phyloP scores from a whole-genome alignment of 2,888 invertebrate genomes.

The Cheiracanthium punctorium region DNA sequence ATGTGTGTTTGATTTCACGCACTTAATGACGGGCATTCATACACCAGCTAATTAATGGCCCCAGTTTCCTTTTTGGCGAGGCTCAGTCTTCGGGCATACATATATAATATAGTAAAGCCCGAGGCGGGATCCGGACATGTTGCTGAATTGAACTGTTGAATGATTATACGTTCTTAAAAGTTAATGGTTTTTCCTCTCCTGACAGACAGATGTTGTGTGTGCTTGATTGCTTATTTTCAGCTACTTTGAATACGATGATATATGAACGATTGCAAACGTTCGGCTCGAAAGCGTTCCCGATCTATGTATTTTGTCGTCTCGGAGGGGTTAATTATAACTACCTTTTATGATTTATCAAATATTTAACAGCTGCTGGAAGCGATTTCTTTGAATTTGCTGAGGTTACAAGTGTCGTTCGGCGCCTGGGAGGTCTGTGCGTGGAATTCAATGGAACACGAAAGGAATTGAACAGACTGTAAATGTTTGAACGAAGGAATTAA shows the following conservation, averaged over 20 bases:
- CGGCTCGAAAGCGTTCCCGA: neutral
- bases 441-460: no score
- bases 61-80: neutral
- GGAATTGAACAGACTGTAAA: no score
- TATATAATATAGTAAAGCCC: no score
- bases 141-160: neutral
- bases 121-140: neutral
- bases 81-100: neutral
- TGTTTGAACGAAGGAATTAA: no score
- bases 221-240: neutral
- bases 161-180: neutral
- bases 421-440: neutral
- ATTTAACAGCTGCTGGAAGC: neutral
- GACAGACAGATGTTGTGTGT: neutral
- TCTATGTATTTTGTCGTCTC: neutral
- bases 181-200: neutral
- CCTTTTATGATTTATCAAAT: neutral
- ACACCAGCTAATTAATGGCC: neutral
- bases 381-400: neutral
- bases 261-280: neutral
- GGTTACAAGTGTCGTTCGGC: neutral
- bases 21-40: neutral
- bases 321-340: neutral
- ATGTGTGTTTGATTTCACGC: slow-evolving; percentile 13
- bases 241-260: neutral